Evolutionary conservation across 2,888 invertebrate genomes (phyloP), one percentile per base, ranked within the genome.

Genomic region (Orthosia gothica): DNA sequence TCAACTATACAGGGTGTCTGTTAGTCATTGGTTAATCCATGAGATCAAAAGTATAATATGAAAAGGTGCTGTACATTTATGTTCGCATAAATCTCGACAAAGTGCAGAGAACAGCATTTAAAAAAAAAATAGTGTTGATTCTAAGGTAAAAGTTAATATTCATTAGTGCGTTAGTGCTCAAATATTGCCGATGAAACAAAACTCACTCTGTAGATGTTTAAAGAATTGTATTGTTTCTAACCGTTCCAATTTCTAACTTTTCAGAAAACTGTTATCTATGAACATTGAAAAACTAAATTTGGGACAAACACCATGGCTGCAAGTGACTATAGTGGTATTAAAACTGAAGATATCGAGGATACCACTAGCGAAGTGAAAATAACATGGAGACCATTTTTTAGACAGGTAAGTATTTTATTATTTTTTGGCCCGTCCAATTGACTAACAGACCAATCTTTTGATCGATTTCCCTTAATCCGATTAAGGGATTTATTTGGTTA

Each of bases 321-420:
- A 7, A 82, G 61, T 58, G 73, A 70, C 61, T 88, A 86, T 59
- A 79, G 76, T 70, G 76, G 54, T 20, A 72, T 84, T 26, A 72
- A 72, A 45, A 64, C 45, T 23, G 70, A 77, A 49, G 81, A 85
- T 23, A 74, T 57, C 23, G 71, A 85, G 13, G 72, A 73, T 16
- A 58, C 62, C 12, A 20, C 69, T 13, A 67, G 23, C 18, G 58
- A 59, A 16, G 67, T n/a, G 20, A 82, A 74, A 59, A 64, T 68
- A 23, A 69, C 84, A 9, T 81, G 87, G 86, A 85, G 15, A 26
- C 81, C 83, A 47, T 87, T 90, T 79, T 71, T 84, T 5, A 86
- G 89, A 86, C 89, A 90, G 81, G 89, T 89, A 65, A 32, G 5
- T 32, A 74, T 49, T 54, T 23, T 52, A 45, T 57, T 50, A 13